Evolutionary conservation across 2,113 vertebrate genomes (phyloP), one percentile per base, ranked within the genome.

Genomic region (Ranitomeya imitator): DNA sequence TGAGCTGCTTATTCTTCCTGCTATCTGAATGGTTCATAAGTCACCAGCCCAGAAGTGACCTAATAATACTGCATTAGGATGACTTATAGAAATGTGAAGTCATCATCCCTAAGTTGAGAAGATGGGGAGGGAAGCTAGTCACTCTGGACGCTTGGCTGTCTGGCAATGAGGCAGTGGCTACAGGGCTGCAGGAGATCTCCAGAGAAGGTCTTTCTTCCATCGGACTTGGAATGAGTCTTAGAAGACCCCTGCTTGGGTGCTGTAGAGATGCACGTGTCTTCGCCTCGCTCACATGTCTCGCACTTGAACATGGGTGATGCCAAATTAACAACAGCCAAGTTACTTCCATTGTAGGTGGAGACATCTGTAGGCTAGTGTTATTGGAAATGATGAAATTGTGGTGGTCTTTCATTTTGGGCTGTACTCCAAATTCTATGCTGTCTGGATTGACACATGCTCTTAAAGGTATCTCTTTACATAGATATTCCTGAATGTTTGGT

Each of bases 81-180:
- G 82, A 85, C 31, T 88, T 79, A 45, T 45, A 78, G 60, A 85
- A 85, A 88, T 21, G 11, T 89, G 87, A 85, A 57, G 87, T 89
- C 87, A 85, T 89, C 52, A 45, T 77, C 59, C 31, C 57, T 26
- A 52, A 67, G 63, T 23, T 15, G 69, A 71, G 78, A 87, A 26
- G 55, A 65, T 10, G 14, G 37, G 23, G 6, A 69, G 21, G 45
- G 6, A 59, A 81, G 31, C 1, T 7, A 37, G 37, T 60, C 57
- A 31, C 55, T 37, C 37, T 80, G 15, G 26, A 80, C 18, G 12
- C 8, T 16, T 9, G 54, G 54, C 45, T 87, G 16, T 15, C 26
- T 82, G 57, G 80, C 71, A 18, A 21, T 26, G 59, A 23, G 37
- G 54, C 79, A 55, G 60, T 52, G 10, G 15, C 21, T 79, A 13